phyloP scores from a whole-genome alignment of 2,797 vertebrate genomes.

The Tragopan temminckii region DNA sequence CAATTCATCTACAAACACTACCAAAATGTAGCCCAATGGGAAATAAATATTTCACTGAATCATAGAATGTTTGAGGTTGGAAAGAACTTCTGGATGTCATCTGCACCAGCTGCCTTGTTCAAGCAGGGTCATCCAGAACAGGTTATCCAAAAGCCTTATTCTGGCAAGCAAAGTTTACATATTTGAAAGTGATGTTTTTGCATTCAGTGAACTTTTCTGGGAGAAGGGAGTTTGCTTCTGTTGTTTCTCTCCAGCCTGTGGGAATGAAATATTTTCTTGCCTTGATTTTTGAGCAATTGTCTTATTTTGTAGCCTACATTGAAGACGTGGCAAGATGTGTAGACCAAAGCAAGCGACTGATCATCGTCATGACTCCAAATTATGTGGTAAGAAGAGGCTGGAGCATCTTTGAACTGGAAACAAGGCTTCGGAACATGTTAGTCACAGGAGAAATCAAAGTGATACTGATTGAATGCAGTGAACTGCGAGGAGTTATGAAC shows the following conservation, averaged over 20 bases:
- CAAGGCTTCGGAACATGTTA: constrained; percentile 96
- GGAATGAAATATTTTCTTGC: neutral
- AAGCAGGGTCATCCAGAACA: neutral
- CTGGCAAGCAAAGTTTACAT: neutral
- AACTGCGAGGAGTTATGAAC: constrained; percentile 98
- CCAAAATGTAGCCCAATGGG: fast-evolving
- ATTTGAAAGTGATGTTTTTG: neutral
- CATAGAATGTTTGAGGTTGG: neutral
- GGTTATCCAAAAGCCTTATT: neutral
- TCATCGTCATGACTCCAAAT: constrained; percentile 98
- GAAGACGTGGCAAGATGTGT: constrained; percentile 98
- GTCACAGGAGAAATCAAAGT: constrained; percentile 98
- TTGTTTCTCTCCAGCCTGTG: neutral
- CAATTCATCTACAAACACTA: neutral
- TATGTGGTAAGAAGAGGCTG: constrained; percentile 97
- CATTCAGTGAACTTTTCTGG: neutral
- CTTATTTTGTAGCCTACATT: constrained; percentile 91
- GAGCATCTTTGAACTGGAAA: constrained; percentile 99
- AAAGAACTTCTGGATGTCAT: neutral
- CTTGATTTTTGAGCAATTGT: constrained; percentile 49
- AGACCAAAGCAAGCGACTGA: constrained; percentile 98
- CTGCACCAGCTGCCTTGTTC: neutral
- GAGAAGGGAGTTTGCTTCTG: neutral
- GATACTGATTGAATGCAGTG: constrained; percentile 97
- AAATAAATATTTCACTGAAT: neutral